Base-by-base conservation (phyloP, 2,797 vertebrate species). In the Allenopithecus nigroviridis region DNA sequence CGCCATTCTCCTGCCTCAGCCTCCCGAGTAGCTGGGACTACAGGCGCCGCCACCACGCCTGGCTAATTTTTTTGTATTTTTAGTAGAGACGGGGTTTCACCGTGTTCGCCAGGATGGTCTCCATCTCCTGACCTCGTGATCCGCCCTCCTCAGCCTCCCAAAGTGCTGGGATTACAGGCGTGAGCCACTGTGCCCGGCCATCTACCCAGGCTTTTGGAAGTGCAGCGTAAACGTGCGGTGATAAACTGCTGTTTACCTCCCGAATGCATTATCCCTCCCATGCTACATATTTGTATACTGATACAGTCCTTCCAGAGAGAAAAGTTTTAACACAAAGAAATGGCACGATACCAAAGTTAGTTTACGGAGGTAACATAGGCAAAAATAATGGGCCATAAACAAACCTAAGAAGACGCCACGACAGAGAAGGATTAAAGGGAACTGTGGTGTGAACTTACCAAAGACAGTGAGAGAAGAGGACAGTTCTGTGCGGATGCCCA, bases 21-120 rank as follows among this genome's bases (percentile, higher is more conserved):
- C 48, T 50, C 48, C 48, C 0, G 5, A 5, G 14, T 16, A 50
- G 48, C 48, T 16, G 48, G 48, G 5, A 50, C 48, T 5, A 16
- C 48, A 50, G 48, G 48, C 0, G 4, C 14, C 14, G 48, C 48
- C 48, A 50, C 48, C 48, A 0, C 0, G 1, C 48, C 48, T 0
- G 14, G 48, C 48, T 50, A 50, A 0, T 17, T 50, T 50, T 50
- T 50, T 50, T 50, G 14, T 17, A 5, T 50, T 50, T 50, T 50
- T 50, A 50, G 48, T 17, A 50, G 48, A 50, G 48, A 50, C 16
- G 16, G 14, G 48, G 48, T 50, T 50, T 50, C 48, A 50, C 48
- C 5, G 0, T 50, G 48, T 50, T 17, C 17, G 48, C 14, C 48
- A 50, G 4, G 48, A 50, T 50, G 48, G 48, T 50, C 48, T 50